A percentile compares a stretch with the other conserved stretches of the same genome.
Conservation (phyloP, 1,140 invertebrate species). For the Mactra quadrangularis region DNA sequence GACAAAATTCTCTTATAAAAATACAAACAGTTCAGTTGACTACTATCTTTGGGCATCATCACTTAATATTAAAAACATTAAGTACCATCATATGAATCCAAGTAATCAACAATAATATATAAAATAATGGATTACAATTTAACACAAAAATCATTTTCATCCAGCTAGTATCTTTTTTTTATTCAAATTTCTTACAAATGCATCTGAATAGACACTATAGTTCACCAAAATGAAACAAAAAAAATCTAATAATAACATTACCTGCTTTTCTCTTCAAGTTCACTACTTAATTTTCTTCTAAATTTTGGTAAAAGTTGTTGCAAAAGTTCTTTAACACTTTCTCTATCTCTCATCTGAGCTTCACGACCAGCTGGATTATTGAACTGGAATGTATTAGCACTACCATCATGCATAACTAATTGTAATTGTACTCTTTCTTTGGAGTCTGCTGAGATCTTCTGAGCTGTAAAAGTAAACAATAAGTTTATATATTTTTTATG, state of each 20-base stretch:
- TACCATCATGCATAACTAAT: constrained; percentile 96
- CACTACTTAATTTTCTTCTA: constrained; percentile 96
- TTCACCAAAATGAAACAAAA: too few species aligned
- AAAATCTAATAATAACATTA: constrained; percentile 62
- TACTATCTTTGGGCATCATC: too few species aligned
- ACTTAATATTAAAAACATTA: too few species aligned
- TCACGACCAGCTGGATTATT: constrained; percentile 93
- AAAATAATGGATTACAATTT: too few species aligned
- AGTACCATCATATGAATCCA: too few species aligned
- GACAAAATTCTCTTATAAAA: too few species aligned
- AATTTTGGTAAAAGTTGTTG: constrained; percentile 97
- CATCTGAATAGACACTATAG: too few species aligned
- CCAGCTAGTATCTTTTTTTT: too few species aligned
- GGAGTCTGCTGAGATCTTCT: constrained; percentile 99
- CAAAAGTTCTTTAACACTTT: constrained; percentile 96
- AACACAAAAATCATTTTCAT: too few species aligned
- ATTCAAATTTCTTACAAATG: too few species aligned
- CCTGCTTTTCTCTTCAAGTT: constrained; percentile 87
- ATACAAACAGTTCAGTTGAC: too few species aligned
- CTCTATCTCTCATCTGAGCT: constrained; percentile 94
- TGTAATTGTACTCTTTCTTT: constrained; percentile 99
- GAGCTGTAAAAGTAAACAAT: constrained; percentile 87
- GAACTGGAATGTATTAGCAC: constrained; percentile 99
- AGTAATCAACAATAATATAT: too few species aligned
- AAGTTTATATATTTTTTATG: neutral